Evolutionary conservation across 2,888 invertebrate species (phyloP).

Genomic region (Strigamia transsilvanica): DNA sequence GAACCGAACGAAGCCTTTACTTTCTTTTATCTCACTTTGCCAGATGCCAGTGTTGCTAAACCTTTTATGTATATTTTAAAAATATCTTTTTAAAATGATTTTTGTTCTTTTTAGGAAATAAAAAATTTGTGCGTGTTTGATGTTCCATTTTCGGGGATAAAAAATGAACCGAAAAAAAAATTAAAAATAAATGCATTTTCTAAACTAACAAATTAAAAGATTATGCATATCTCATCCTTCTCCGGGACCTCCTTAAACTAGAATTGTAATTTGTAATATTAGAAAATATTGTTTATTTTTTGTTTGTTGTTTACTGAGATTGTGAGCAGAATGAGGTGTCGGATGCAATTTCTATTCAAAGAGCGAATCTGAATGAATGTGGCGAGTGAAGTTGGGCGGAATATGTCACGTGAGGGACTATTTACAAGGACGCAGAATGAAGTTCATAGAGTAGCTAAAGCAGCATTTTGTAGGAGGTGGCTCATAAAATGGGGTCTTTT

Average conservation of each 20-base stretch:
- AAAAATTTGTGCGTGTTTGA: too few relatives aligned
- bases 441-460: slow-evolving; percentile 26
- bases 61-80: slow-evolving; percentile 19
- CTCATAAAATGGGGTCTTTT: slow-evolving; percentile 26
- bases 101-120: background rate
- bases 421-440: slow-evolving; percentile 9
- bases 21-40: slow-evolving; percentile 34
- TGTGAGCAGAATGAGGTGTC: background rate
- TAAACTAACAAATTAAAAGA: too few relatives aligned
- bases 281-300: too few relatives aligned
- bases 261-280: too few relatives aligned
- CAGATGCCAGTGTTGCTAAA: slow-evolving; percentile 37
- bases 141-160: too few relatives aligned
- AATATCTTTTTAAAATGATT: slow-evolving; percentile 5
- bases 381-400: slow-evolving; percentile 1
- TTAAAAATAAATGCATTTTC: too few relatives aligned
- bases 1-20: slow-evolving; percentile 19
- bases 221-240: too few relatives aligned
- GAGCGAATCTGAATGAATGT: background rate
- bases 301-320: background rate
- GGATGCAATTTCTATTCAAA: slow-evolving; percentile 14
- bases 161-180: too few relatives aligned
- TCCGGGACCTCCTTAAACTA: too few relatives aligned
- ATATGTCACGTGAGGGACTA: slow-evolving; percentile 26
- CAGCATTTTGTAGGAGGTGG: slow-evolving; percentile 20